Evolutionary conservation across 2,888 invertebrate species (phyloP).

Genomic region (Caenorhabditis virilis): DNA sequence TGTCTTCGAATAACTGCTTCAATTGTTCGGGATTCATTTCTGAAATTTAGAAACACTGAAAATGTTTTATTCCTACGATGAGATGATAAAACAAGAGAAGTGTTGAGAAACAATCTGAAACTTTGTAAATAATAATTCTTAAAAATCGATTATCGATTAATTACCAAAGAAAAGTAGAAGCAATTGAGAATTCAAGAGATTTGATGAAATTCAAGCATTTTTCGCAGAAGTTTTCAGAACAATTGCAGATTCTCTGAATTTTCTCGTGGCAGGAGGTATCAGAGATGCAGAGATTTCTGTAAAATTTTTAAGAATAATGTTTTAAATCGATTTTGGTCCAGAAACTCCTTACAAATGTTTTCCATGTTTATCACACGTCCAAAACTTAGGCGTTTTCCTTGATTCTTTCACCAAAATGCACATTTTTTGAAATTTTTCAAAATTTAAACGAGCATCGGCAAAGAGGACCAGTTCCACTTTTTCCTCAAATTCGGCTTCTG

Average conservation of each 20-base stretch:
- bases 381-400: not conserved
- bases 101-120: no score
- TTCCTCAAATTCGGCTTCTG: constrained; percentile 45
- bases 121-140: no score
- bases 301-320: no score
- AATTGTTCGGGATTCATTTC: not conserved
- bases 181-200: constrained; percentile 22
- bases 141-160: not conserved
- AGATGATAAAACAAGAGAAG: no score
- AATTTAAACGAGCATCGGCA: constrained; percentile 51
- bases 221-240: constrained; percentile 17
- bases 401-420: constrained; percentile 19
- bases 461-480: constrained; percentile 37
- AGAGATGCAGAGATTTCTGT: constrained; percentile 16
- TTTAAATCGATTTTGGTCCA: not conserved
- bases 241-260: constrained; percentile 23
- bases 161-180: constrained; percentile 13
- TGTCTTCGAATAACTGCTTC: not conserved
- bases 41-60: constrained; percentile 3
- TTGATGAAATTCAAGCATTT: constrained; percentile 22
- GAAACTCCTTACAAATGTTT: constrained; percentile 1
- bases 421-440: constrained; percentile 7
- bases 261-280: constrained; percentile 7
- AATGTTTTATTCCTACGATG: no score
- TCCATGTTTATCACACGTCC: constrained; percentile 6